A percentile compares a stretch with the other conserved stretches of the same genome.
Evolutionary conservation across 2,113 vertebrate species (phyloP).

Genomic region (Chrysemys picta): DNA sequence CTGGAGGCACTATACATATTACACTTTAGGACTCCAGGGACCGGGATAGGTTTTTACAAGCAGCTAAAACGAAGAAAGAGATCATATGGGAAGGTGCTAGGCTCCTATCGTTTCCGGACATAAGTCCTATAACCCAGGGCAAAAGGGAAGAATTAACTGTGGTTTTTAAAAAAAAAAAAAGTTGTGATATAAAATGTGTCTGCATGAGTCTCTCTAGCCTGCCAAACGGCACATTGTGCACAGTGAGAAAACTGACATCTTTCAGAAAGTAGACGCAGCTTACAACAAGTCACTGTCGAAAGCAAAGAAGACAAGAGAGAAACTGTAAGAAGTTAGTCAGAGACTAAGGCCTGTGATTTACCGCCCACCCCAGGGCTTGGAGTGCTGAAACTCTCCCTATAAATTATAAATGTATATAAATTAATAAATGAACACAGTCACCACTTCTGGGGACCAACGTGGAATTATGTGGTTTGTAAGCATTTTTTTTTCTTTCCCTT

Average conservation of each 20-base stretch:
- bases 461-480: neutral
- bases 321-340: neutral
- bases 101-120: conserved; percentile 76
- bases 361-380: neutral
- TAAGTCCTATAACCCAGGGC: conserved; percentile 72
- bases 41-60: conserved; percentile 68
- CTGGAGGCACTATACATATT: conserved; percentile 65
- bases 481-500: conserved; percentile 15
- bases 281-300: conserved; percentile 37
- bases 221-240: conserved; percentile 49
- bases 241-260: conserved; percentile 50
- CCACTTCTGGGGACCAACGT: neutral
- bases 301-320: conserved; percentile 10
- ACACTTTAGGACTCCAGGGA: conserved; percentile 66
- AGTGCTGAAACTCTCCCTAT: neutral
- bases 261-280: conserved; percentile 24
- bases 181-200: conserved; percentile 61
- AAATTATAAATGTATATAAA: neutral
- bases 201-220: conserved; percentile 48
- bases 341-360: neutral
- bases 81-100: conserved; percentile 80
- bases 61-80: conserved; percentile 68
- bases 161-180: conserved; percentile 7
- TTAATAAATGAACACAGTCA: neutral
- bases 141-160: conserved; percentile 79